Evolutionary conservation across 1,140 invertebrate species (phyloP), one percentile per base, ranked within the genome.

Genomic region (Archivesica marissinica): DNA sequence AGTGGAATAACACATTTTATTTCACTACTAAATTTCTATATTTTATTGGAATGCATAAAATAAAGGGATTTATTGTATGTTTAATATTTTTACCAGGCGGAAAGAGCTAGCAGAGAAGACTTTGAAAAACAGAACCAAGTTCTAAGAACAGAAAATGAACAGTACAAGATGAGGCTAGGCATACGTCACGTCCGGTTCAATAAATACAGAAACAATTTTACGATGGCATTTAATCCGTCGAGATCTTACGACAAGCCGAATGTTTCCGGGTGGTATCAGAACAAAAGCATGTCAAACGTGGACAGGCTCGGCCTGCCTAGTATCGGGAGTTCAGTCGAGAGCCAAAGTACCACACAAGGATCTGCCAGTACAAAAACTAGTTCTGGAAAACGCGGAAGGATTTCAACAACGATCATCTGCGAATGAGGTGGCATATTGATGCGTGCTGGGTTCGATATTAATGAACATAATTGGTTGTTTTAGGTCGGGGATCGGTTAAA

Each of bases 101-200:
- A 83, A 23, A 35, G 38, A 50, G 68, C 80, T 30, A 74, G 52
- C 28, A 7, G 80, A 15, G 80, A 83, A 44, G 70, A 83, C 1
- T 83, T 61, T 25, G 68, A 83, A 30, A 74, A 30, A 23, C 68
- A 75, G 30, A 75, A 83, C 50, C 7, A 13, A 41, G 15, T 23
- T 41, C 33, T 83, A 17, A 35, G 68, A 33, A 52, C 28, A 11
- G 80, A 83, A 39, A 74, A 47, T 47, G 68, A 50, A 2, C 30
- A 83, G 33, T 83, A 56, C 35, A 83, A 83, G 50, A 70, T 83
- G 3, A 83, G 64, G 64, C 80, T 83, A 15, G 70, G 80, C 9
- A 75, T 75, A 59, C 56, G 64, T 47, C 1, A 59, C 2, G 80
- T 70, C 11, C 17, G 80, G 20, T 15, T 83, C 0, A 83, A 75